Conservation (phyloP, 2,113 vertebrate genomes). For the Nyctibius bracteatus region DNA sequence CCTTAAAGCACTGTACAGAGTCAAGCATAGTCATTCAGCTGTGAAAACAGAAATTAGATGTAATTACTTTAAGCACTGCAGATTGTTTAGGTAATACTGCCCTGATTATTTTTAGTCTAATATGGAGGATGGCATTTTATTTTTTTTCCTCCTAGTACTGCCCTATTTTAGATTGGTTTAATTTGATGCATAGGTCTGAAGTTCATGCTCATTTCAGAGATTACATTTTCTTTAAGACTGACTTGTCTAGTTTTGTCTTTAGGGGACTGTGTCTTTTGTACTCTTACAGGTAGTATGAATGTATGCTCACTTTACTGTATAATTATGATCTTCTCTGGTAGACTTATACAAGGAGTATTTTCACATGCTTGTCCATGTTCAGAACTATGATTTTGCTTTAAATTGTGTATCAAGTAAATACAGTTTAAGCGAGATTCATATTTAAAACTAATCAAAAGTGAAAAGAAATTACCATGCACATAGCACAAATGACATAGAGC, state of each 20-base stretch:
- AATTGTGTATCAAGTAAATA: neutral
- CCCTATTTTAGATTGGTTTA: neutral
- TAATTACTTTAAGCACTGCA: neutral
- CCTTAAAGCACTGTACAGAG: neutral
- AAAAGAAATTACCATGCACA: rapidly evolving
- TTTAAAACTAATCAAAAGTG: neutral
- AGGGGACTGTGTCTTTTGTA: neutral
- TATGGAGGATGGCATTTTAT: neutral
- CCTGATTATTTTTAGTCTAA: neutral
- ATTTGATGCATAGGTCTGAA: neutral
- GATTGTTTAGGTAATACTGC: neutral
- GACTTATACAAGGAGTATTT: neutral
- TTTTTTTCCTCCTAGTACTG: neutral
- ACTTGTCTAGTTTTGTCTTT: neutral
- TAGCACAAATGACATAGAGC: neutral
- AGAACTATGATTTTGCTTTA: neutral
- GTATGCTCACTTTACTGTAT: rapidly evolving
- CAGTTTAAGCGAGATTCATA: neutral
- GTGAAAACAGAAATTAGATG: conserved; percentile 17
- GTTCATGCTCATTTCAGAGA: neutral
- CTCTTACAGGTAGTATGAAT: neutral
- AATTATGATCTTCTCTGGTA: neutral
- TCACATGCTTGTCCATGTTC: neutral
- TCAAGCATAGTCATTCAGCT: neutral
- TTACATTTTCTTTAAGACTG: neutral